Conservation (phyloP, 2,888 invertebrate species). For the Drosophila birchii region DNA sequence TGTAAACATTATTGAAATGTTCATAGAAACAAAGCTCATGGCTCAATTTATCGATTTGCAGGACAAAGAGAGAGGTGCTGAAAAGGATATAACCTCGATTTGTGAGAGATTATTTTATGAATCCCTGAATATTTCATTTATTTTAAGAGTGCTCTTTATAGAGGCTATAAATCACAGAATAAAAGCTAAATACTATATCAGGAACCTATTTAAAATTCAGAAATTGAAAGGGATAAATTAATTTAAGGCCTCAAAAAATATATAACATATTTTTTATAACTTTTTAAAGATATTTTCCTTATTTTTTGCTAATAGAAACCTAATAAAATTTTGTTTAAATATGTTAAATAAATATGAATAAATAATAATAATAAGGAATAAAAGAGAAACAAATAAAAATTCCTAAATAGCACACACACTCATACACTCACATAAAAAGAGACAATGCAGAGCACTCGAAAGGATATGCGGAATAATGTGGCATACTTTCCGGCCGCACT, state of each 20-base stretch:
- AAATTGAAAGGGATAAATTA: not conserved
- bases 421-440: not conserved
- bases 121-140: not conserved
- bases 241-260: not conserved
- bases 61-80: not conserved
- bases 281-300: not conserved
- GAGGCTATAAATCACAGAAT: not conserved
- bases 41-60: not conserved
- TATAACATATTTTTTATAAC: not conserved
- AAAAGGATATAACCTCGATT: not conserved
- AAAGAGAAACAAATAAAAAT: not conserved
- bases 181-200: not conserved
- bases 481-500: constrained; percentile 44
- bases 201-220: not conserved
- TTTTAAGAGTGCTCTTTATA: not conserved
- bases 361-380: too few species aligned
- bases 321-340: not conserved
- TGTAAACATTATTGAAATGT: not conserved
- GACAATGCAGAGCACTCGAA: constrained; percentile 37
- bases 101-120: not conserved
- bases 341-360: not conserved
- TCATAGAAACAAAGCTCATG: not conserved
- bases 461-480: constrained; percentile 47
- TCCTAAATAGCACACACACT: not conserved
- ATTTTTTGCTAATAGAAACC: too few species aligned